Evolutionary conservation across 2,888 invertebrate genomes (phyloP), one percentile per base, ranked within the genome.

Genomic region (Hoplodrina ambigua): DNA sequence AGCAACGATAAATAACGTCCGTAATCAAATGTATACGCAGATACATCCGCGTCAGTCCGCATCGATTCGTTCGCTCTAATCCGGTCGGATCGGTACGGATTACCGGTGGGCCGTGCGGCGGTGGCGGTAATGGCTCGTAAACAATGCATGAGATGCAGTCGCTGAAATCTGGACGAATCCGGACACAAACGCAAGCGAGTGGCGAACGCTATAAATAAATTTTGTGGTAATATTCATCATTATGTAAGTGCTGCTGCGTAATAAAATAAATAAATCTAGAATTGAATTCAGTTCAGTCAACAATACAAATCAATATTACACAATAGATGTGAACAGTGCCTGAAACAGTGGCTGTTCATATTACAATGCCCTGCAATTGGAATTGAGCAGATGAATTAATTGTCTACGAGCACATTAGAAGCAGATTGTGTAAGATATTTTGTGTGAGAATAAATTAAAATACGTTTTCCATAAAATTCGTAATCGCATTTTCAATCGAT

Each of bases 81-180:
- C 56, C 63, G 20, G 5, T 20, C 56, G 37, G 49, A 78, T 69
- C 25, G 20, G 53, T 17, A 5, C 46, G 60, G 66, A 69, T 69
- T 67, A 78, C 54, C 54, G 44, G 46, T 17, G 17, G 17, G 17
- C 46, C 46, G 46, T 15, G 15, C 4, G 15, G 20, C 20, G 54
- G 46, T 25, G 60, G n/a, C 30, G 49, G 44, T 52, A 46, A 50
- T 52, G 59, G 49, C 60, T 70, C 80, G 33, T 78, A 64, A 80
- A 78, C 61, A 78, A 78, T 75, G 60, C 63, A 69, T n/a, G 60
- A 61, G 75, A 69, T 58, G 70, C 60, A 70, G 52, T 54, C 54
- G 41, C 25, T 13, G 52, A 53, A 41, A 69, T 62, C 58, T 33
- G 10, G 19, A 58, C 37, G 15, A 50, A 67, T 37, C 50, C 50